A percentile compares a stretch with the other conserved stretches of the same genome.
These are phyloP conservation scores for Drosophila ironensis DNA, from an alignment of 1,140 invertebrate genomes.

Conservation along the genomic window DNA sequence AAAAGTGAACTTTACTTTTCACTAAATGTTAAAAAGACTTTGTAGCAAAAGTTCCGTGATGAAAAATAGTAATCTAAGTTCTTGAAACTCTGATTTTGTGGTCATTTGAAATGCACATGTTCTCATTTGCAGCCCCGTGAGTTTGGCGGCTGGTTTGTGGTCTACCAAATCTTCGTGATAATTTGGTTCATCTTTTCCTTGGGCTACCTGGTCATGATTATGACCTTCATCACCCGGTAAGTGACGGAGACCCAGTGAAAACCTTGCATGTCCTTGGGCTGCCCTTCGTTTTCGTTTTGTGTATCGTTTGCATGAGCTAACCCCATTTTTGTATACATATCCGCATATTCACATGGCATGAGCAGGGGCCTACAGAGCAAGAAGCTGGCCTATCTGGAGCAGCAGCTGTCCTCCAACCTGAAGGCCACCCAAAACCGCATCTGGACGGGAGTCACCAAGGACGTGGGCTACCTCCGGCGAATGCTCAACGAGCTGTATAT, in stretches of 20 bases:
- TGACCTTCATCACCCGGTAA: constrained; percentile 90
- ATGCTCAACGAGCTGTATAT: constrained; percentile 90
- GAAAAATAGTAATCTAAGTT: no score
- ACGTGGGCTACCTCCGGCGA: constrained; percentile 87
- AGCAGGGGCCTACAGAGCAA: constrained; percentile 85
- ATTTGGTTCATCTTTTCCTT: constrained; percentile 95
- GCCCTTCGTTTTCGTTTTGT: constrained; percentile 4
- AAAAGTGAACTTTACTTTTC: no score
- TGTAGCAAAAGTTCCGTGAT: no score
- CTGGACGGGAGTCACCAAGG: constrained; percentile 89
- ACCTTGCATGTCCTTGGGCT: constrained; percentile 38
- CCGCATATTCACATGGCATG: constrained; percentile 9
- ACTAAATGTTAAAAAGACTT: neutral
- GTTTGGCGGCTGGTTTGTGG: constrained; percentile 78
- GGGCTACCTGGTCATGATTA: constrained; percentile 95
- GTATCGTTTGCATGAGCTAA: constrained; percentile 50
- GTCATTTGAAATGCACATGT: no score
- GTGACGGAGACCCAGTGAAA: neutral
- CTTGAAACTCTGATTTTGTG: no score
- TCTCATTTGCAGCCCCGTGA: constrained; percentile 49
- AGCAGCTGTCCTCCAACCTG: constrained; percentile 88
- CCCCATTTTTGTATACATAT: constrained; percentile 6
- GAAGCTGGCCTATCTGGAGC: constrained; percentile 88
- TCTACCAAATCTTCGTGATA: constrained; percentile 80
- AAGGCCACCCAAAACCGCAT: constrained; percentile 90